These are phyloP conservation scores for Petrocephalus microphthalmus DNA, from an alignment of 2,113 vertebrate species.

Conservation along the genomic window DNA sequence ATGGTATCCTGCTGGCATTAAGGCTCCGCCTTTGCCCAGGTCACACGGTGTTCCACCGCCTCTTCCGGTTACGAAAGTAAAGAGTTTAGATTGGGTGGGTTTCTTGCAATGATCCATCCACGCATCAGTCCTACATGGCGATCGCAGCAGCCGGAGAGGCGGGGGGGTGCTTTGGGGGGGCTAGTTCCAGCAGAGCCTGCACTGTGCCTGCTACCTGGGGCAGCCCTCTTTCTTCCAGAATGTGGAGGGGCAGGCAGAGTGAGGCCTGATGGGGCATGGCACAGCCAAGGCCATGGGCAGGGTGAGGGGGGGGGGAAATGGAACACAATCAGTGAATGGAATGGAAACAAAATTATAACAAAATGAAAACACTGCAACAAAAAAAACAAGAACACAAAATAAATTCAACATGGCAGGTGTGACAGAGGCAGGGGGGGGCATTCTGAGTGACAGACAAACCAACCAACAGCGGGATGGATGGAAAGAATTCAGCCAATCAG, in stretches of 20 bases:
- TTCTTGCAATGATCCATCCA: slow-evolving; percentile 3
- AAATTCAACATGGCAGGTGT: not conserved
- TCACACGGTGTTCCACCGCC: not conserved
- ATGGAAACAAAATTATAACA: slow-evolving; percentile 43
- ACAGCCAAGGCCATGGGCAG: slow-evolving; percentile 15
- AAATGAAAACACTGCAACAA: not conserved
- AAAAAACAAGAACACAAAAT: slow-evolving; percentile 33
- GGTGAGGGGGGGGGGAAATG: slow-evolving; percentile 58
- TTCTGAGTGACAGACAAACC: not conserved
- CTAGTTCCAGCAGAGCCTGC: slow-evolving; percentile 80
- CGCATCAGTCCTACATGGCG: slow-evolving; percentile 44
- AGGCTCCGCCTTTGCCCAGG: not conserved
- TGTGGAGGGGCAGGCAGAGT: slow-evolving; percentile 95
- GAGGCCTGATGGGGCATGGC: slow-evolving; percentile 65
- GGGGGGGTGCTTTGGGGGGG: slow-evolving; percentile 69
- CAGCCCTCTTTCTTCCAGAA: slow-evolving; percentile 95
- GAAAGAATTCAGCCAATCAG: not conserved
- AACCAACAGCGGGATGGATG: not conserved
- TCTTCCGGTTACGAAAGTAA: not conserved
- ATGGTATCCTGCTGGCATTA: not conserved
- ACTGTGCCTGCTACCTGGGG: slow-evolving; percentile 87
- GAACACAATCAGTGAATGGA: slow-evolving; percentile 55
- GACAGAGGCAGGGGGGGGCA: not conserved
- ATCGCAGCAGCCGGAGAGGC: slow-evolving; percentile 44
- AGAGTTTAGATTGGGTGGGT: not conserved